Percentiles rank a stretch among this genome's conserved stretches.
Evolutionary conservation across 1,140 invertebrate genomes (phyloP).

Genomic region (Streblospio benedicti): DNA sequence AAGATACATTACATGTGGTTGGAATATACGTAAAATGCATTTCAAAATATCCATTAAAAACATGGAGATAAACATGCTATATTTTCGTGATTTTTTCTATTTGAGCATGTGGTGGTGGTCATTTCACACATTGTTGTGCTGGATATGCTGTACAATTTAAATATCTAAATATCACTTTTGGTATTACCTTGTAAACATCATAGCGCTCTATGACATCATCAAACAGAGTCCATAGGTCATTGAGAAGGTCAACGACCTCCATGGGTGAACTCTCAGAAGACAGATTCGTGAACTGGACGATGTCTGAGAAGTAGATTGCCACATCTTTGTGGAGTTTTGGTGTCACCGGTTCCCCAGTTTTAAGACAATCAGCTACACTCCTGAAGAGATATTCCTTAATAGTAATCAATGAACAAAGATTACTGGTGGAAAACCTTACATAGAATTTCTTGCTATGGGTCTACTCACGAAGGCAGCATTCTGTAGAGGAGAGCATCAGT

Average conservation of each 20-base stretch:
- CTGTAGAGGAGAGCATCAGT: conserved; percentile 77
- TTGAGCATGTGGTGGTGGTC: no score
- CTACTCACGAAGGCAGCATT: conserved; percentile 70
- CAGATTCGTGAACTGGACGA: conserved; percentile 83
- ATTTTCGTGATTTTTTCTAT: no score
- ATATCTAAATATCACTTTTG: background rate
- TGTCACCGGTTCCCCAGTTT: conserved; percentile 70
- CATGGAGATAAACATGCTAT: no score
- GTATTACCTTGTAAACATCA: conserved; percentile 83
- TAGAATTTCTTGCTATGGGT: no score
- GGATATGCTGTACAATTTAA: no score
- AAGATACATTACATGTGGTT: no score
- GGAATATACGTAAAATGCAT: no score
- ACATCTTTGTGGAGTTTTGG: conserved; percentile 77
- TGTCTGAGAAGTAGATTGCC: conserved; percentile 81
- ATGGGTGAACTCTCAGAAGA: conserved; percentile 54
- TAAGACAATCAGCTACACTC: conserved; percentile 68
- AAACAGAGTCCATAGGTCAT: conserved; percentile 88
- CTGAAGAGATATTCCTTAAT: no score
- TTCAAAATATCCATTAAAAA: no score
- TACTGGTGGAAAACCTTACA: no score
- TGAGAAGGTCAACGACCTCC: conserved; percentile 75
- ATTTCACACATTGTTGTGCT: no score
- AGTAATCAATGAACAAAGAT: no score
- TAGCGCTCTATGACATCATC: conserved; percentile 90